phyloP scores from a whole-genome alignment of 2,797 vertebrate species.

The Sciurus vulgaris region DNA sequence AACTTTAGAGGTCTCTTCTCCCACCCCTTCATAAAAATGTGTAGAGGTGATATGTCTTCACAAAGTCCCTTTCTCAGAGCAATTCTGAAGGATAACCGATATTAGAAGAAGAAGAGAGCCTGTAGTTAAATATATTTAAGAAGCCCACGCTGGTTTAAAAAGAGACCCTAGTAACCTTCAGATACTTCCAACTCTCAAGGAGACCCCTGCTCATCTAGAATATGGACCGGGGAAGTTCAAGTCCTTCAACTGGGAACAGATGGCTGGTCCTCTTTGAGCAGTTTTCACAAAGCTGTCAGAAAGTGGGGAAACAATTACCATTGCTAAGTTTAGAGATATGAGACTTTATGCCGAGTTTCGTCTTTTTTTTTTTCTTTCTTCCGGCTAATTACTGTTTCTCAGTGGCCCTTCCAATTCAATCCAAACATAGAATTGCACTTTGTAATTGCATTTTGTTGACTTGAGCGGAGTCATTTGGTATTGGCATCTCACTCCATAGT shows the following conservation, averaged over 20 bases:
- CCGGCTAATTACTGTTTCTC: conserved; percentile 63
- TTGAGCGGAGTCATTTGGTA: conserved; percentile 64
- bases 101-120: background rate
- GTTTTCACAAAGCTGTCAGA: background rate
- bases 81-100: background rate
- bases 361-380: background rate
- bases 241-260: background rate
- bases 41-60: background rate
- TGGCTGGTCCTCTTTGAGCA: background rate
- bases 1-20: background rate
- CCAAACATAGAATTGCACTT: conserved; percentile 43
- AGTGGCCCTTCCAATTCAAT: conserved; percentile 24
- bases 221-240: background rate
- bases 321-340: conserved; percentile 27
- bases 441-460: conserved; percentile 60
- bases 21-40: background rate
- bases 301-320: background rate
- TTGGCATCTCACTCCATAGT: conserved; percentile 15
- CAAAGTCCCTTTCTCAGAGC: background rate
- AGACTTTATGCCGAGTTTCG: background rate
- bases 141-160: background rate
- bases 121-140: background rate
- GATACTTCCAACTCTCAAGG: background rate
- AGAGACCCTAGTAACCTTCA: background rate
- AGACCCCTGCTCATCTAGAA: background rate